These are phyloP conservation scores for Torymus texanus DNA, from an alignment of 2,888 invertebrate species.

Conservation along the genomic window DNA sequence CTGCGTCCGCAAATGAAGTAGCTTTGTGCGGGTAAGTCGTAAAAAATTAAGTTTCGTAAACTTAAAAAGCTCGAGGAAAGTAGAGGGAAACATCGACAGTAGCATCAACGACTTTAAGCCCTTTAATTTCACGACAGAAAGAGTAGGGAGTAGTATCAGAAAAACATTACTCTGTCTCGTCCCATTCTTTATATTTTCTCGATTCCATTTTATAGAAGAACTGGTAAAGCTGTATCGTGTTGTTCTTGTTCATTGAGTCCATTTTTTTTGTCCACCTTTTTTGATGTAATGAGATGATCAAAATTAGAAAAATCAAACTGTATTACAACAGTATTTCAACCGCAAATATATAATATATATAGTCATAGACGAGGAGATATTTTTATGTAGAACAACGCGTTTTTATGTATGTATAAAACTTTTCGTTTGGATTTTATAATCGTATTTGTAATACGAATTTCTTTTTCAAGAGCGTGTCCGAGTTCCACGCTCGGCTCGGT, in stretches of 20 bases:
- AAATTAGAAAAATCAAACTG: too few species aligned
- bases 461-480: too few species aligned
- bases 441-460: too few species aligned
- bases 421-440: too few species aligned
- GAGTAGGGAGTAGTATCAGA: background rate
- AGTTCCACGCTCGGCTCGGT: too few species aligned
- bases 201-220: conserved; percentile 35
- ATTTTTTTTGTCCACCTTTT: conserved; percentile 5
- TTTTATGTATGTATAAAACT: too few species aligned
- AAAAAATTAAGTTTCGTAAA: background rate
- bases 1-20: too few species aligned
- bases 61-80: background rate
- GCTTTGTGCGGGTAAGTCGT: background rate
- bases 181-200: conserved; percentile 2
- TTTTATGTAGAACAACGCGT: too few species aligned
- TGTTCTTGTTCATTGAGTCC: conserved; percentile 23
- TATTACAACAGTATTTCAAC: too few species aligned
- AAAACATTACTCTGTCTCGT: background rate
- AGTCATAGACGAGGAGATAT: too few species aligned
- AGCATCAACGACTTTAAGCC: background rate
- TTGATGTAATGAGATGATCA: background rate
- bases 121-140: conserved; percentile 1
- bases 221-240: conserved; percentile 33
- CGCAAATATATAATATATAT: too few species aligned
- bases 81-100: background rate